phyloP scores from a whole-genome alignment of 1,140 invertebrate species.

The Bombus impatiens region DNA sequence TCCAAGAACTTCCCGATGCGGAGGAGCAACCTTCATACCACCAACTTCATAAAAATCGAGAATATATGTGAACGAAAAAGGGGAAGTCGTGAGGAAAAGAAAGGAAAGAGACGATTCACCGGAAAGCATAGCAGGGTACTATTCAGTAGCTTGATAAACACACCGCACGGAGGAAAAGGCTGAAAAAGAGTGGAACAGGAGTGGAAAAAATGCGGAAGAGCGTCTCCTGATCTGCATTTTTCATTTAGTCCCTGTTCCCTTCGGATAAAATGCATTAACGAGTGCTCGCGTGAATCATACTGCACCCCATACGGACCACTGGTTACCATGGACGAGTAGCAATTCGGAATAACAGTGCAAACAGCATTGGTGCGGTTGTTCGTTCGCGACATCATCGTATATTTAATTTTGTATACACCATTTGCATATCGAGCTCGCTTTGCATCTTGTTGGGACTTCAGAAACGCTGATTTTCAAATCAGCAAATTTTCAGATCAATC shows the following conservation, averaged over 20 bases:
- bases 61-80: neutral
- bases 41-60: neutral
- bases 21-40: neutral
- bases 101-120: neutral
- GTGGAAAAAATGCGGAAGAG: neutral
- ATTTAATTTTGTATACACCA: conserved; percentile 1
- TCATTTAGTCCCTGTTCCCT: neutral
- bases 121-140: neutral
- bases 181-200: neutral
- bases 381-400: neutral
- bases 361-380: neutral
- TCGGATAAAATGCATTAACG: neutral
- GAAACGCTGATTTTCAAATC: neutral
- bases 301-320: neutral
- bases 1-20: neutral
- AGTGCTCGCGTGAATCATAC: neutral
- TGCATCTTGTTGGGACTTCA: neutral
- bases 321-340: neutral
- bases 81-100: neutral
- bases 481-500: neutral
- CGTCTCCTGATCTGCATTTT: conserved; percentile 16
- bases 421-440: neutral
- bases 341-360: neutral
- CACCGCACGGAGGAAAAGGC: neutral
- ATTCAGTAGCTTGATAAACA: conserved; percentile 1